Percentiles rank a stretch among this genome's conserved stretches.
phyloP scores from a whole-genome alignment of 2,797 vertebrate species.

The Onychomys leucogaster region DNA sequence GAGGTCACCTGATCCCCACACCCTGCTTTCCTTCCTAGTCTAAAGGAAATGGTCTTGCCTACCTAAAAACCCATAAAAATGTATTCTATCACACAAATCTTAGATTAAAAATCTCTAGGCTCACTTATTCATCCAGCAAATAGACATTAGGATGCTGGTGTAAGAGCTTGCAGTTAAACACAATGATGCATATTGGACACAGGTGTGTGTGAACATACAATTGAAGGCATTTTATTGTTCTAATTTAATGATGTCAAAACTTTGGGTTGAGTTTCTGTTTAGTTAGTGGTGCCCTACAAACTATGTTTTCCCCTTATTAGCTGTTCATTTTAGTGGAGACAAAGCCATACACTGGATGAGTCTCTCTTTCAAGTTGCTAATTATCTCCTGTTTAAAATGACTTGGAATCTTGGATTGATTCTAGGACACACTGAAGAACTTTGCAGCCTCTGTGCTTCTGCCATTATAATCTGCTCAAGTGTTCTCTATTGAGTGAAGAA shows the following conservation, averaged over 20 bases:
- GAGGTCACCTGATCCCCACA: not conserved
- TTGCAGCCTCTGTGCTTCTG: not conserved
- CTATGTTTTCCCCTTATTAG: not conserved
- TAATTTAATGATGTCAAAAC: not conserved
- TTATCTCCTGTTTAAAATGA: not conserved
- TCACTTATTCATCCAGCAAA: not conserved
- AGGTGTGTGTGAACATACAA: not conserved
- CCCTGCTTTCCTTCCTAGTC: not conserved
- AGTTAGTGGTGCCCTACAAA: not conserved
- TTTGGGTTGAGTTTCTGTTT: not conserved
- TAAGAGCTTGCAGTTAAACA: not conserved
- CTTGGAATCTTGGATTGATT: not conserved
- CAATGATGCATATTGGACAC: rapidly evolving
- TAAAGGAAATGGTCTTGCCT: not conserved
- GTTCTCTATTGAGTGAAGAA: not conserved
- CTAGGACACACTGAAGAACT: not conserved
- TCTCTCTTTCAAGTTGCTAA: not conserved
- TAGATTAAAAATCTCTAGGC: not conserved
- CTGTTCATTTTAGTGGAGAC: not conserved
- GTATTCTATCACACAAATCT: not conserved
- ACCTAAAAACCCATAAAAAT: not conserved
- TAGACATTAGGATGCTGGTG: not conserved
- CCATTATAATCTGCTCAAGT: not conserved
- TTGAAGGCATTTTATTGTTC: not conserved
- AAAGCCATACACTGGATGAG: not conserved